Evolutionary conservation across 2,113 vertebrate genomes (phyloP).

Genomic region (Trematocara macrostoma): DNA sequence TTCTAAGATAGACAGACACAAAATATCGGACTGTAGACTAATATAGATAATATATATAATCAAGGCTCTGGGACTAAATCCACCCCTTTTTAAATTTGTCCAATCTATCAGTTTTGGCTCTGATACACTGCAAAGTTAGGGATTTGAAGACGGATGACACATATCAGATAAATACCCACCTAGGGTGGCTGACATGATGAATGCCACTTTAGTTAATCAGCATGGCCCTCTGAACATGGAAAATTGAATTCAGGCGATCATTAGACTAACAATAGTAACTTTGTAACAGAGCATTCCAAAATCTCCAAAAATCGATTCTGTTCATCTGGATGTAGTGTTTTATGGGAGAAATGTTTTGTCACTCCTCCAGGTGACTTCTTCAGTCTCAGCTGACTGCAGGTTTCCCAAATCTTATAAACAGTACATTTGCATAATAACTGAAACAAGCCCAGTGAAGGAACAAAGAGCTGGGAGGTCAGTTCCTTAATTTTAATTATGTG

Average conservation of each 20-base stretch:
- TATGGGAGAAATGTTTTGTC: background rate
- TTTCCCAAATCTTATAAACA: background rate
- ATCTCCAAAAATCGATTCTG: background rate
- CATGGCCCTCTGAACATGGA: background rate
- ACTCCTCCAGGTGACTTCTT: background rate
- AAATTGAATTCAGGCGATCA: rapidly evolving
- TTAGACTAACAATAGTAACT: background rate
- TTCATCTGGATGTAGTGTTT: rapidly evolving
- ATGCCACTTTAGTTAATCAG: background rate
- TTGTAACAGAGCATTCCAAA: background rate
- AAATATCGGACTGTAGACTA: background rate
- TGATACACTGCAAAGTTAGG: background rate
- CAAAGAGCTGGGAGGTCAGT: too few relatives aligned
- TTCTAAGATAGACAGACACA: background rate
- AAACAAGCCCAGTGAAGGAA: background rate
- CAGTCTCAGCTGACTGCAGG: background rate
- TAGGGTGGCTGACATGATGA: background rate
- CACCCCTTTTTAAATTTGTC: background rate
- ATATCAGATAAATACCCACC: background rate
- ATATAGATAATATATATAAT: background rate
- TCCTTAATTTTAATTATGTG: too few relatives aligned
- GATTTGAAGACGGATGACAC: background rate
- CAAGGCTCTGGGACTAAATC: background rate
- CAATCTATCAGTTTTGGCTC: background rate
- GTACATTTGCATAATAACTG: background rate